These are phyloP conservation scores for Hydriomena furcata DNA, from an alignment of 2,888 invertebrate genomes.

Conservation along the genomic window DNA sequence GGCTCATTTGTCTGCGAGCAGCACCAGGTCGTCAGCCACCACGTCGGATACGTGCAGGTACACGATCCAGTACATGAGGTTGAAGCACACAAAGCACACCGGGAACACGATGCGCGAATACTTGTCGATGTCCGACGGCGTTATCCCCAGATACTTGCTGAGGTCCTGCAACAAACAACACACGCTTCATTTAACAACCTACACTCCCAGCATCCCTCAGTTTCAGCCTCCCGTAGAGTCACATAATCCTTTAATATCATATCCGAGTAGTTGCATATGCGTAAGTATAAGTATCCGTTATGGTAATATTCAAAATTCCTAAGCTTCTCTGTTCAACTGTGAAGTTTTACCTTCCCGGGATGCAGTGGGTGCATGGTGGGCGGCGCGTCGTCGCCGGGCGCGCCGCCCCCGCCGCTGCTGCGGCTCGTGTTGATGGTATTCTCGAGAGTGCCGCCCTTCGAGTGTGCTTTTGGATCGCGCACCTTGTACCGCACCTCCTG, in stretches of 20 bases:
- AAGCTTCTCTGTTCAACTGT: too few species aligned
- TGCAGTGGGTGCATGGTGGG: slow-evolving; percentile 88
- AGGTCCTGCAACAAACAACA: slow-evolving; percentile 85
- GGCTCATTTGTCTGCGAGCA: slow-evolving; percentile 81
- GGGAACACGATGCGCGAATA: slow-evolving; percentile 98
- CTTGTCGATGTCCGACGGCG: slow-evolving; percentile 98
- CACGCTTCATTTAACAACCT: too few species aligned
- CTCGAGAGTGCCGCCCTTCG: slow-evolving; percentile 93
- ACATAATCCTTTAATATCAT: too few species aligned
- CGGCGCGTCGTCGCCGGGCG: slow-evolving; percentile 80
- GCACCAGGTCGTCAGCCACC: slow-evolving; percentile 93
- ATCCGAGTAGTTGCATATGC: too few species aligned
- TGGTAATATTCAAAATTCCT: too few species aligned
- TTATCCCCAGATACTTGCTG: slow-evolving; percentile 93
- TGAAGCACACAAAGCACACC: slow-evolving; percentile 98
- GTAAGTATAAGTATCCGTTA: too few species aligned
- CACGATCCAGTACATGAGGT: slow-evolving; percentile 98
- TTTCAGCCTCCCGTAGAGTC: too few species aligned
- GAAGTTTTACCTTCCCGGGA: slow-evolving; percentile 88
- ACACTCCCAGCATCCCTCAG: too few species aligned
- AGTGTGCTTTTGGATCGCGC: slow-evolving; percentile 95
- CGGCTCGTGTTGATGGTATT: slow-evolving; percentile 91
- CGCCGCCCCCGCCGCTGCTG: slow-evolving; percentile 72
- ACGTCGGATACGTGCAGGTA: slow-evolving; percentile 97
- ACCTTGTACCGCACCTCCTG: slow-evolving; percentile 97